Conservation (phyloP, 2,113 vertebrate genomes). For the Miniopterus natalensis region DNA sequence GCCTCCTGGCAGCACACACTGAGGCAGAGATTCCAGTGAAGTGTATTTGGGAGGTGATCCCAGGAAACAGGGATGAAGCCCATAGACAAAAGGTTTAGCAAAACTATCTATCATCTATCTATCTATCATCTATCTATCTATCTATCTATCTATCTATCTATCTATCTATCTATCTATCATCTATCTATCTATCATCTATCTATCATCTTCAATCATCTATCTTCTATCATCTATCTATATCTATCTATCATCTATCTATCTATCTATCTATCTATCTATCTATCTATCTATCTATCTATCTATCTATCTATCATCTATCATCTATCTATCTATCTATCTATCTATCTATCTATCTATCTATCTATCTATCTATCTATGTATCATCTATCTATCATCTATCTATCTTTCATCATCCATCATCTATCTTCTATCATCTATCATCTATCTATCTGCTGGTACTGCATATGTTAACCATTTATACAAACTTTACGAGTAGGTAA, state of each 20-base stretch:
- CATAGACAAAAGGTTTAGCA: neutral
- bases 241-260: neutral
- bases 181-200: neutral
- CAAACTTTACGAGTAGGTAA: neutral
- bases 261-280: neutral
- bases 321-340: neutral
- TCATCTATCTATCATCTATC: neutral
- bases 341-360: neutral
- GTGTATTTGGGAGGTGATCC: neutral
- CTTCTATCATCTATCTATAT: neutral
- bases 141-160: neutral
- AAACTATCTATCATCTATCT: neutral
- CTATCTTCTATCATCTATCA: neutral
- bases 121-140: neutral
- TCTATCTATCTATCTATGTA: neutral
- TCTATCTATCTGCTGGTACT: neutral
- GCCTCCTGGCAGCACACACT: neutral
- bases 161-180: neutral
- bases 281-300: neutral
- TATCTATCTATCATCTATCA: neutral
- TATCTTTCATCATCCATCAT: neutral
- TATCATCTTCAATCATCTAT: no score
- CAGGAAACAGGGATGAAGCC: neutral
- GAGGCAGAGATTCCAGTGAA: neutral
- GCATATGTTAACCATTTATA: neutral